Evolutionary conservation across 2,888 invertebrate species (phyloP).

Genomic region (Seira musarum): DNA sequence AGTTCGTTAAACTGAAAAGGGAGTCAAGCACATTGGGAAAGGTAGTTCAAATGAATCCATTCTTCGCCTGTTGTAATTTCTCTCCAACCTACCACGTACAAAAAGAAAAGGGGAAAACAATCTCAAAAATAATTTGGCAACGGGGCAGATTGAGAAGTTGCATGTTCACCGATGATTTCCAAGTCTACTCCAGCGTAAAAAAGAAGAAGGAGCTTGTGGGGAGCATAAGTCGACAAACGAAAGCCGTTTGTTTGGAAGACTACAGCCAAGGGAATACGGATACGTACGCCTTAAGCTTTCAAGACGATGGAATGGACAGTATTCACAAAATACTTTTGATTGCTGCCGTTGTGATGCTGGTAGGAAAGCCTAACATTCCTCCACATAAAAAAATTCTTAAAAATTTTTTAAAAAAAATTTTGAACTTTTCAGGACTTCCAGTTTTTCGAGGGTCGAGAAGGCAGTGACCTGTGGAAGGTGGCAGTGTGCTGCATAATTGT

Average conservation of each 20-base stretch:
- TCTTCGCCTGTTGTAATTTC: constrained; percentile 45
- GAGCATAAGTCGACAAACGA: constrained; percentile 51
- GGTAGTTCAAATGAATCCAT: constrained; percentile 47
- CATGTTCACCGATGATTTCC: constrained; percentile 51
- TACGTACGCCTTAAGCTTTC: constrained; percentile 52
- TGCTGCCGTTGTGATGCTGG: constrained; percentile 51
- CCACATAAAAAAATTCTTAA: not conserved
- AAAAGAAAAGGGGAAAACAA: constrained; percentile 42
- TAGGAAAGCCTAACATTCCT: not conserved
- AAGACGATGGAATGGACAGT: constrained; percentile 40
- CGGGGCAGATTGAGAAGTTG: constrained; percentile 36
- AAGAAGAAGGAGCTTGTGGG: constrained; percentile 33
- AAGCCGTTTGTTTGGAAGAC: constrained; percentile 53
- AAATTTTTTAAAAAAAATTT: not conserved
- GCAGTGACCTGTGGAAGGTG: constrained; percentile 44
- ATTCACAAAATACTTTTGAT: constrained; percentile 34
- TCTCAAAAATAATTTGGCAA: constrained; percentile 45
- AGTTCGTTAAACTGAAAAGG: constrained; percentile 51
- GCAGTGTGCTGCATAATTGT: constrained; percentile 42
- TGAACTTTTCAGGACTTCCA: constrained; percentile 47
- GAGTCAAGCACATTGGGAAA: constrained; percentile 52
- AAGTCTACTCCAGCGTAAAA: constrained; percentile 36
- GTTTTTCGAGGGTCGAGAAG: constrained; percentile 48
- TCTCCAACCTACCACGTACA: constrained; percentile 47
- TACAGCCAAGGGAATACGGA: constrained; percentile 50